phyloP scores from a whole-genome alignment of 2,797 vertebrate genomes.

The Enteromius argenteus region DNA sequence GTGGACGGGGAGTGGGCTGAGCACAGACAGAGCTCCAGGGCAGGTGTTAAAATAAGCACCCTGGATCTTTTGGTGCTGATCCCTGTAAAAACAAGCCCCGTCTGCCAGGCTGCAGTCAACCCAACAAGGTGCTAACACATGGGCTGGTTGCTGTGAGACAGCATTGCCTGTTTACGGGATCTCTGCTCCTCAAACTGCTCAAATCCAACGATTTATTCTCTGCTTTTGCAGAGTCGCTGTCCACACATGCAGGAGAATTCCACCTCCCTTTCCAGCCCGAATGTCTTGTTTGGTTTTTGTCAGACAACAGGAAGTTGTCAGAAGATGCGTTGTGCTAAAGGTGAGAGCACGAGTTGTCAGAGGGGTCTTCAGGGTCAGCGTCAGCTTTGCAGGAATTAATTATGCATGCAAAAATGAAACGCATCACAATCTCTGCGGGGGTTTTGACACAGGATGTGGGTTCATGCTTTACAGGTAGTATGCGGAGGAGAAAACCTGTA shows the following conservation, averaged over 20 bases:
- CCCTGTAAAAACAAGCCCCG: slow-evolving; percentile 81
- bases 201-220: slow-evolving; percentile 83
- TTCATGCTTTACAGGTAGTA: slow-evolving; percentile 38
- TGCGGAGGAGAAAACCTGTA: slow-evolving; percentile 18
- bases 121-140: slow-evolving; percentile 76
- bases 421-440: slow-evolving; percentile 30
- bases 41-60: slow-evolving; percentile 84
- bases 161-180: slow-evolving; percentile 84
- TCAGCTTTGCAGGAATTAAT: slow-evolving; percentile 47
- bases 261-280: slow-evolving; percentile 54
- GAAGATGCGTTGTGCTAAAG: slow-evolving; percentile 34
- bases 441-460: slow-evolving; percentile 33
- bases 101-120: slow-evolving; percentile 77
- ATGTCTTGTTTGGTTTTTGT: slow-evolving; percentile 60
- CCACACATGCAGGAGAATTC: slow-evolving; percentile 70
- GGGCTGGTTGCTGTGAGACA: slow-evolving; percentile 83
- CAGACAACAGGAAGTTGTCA: slow-evolving; percentile 42
- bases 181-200: slow-evolving; percentile 77
- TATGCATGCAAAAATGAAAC: slow-evolving; percentile 50
- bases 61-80: slow-evolving; percentile 81
- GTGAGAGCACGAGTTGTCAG: slow-evolving; percentile 43
- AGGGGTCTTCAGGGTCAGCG: slow-evolving; percentile 51
- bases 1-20: slow-evolving; percentile 69
- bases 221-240: slow-evolving; percentile 69
- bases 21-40: slow-evolving; percentile 80